Percentiles rank a stretch among this genome's conserved stretches.
These are phyloP conservation scores for Listronotus bonariensis DNA, from an alignment of 1,140 invertebrate species.

Conservation along the genomic window DNA sequence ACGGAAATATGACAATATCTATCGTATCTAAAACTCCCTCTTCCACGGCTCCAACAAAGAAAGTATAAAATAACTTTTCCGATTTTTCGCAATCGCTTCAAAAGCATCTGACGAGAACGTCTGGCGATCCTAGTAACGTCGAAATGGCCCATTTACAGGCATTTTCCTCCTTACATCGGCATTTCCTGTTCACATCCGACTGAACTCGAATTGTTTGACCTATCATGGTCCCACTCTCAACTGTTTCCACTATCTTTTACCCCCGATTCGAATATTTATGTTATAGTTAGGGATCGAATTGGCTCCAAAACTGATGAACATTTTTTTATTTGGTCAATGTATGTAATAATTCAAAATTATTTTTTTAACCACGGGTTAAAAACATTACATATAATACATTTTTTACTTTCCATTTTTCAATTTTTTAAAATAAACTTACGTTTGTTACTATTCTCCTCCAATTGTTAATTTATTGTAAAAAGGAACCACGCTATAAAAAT, in stretches of 20 bases:
- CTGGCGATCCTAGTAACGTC: conserved; percentile 44
- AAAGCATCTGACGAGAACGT: conserved; percentile 28
- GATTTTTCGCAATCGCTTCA: conserved; percentile 34
- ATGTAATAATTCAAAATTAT: too few species aligned
- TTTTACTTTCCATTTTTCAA: too few species aligned
- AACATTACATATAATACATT: too few species aligned
- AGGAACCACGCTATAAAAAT: too few species aligned
- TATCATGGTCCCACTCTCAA: conserved; percentile 44
- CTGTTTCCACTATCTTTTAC: conserved; percentile 42
- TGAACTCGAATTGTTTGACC: conserved; percentile 54
- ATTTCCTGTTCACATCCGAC: conserved; percentile 55
- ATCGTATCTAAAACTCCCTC: conserved; percentile 29
- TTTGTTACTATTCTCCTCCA: too few species aligned
- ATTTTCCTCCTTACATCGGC: conserved; percentile 55
- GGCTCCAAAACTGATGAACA: background rate
- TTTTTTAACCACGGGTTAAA: too few species aligned
- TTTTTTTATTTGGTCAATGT: too few species aligned
- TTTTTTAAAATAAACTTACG: too few species aligned
- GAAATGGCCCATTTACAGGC: conserved; percentile 54
- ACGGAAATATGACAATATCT: conserved; percentile 35
- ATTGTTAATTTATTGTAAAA: too few species aligned
- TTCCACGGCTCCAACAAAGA: conserved; percentile 23
- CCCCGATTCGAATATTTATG: conserved; percentile 44
- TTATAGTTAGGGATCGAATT: conserved; percentile 30
- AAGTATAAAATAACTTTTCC: conserved; percentile 40